Base-by-base conservation (phyloP, 2,888 invertebrate species). In the Drosophila basisetae region DNA sequence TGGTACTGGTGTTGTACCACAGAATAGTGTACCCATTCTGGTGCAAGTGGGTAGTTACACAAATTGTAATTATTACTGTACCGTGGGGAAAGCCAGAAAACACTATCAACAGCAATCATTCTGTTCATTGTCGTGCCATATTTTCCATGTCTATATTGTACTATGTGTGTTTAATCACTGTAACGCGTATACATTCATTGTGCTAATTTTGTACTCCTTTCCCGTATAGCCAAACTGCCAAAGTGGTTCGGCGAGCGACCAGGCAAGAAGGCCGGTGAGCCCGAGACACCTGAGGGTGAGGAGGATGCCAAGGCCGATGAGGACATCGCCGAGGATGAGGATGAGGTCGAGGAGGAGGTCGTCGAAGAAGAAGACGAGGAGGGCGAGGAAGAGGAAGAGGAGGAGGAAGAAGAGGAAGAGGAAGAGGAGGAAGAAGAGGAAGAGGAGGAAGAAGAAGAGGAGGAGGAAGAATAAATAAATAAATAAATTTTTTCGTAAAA, bases 211-310 rank as follows among this genome's bases (percentile, higher is more conserved):
- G 1, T 6, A 49, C 35, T 9, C 10, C 6, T 50, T 28, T 37
- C 2, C 5, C 4, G 30, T 74, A 5, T 94, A 98, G 98, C 97
- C 95, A 96, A 96, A 95, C 95, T 98, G 94, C 98, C 98, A 91
- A 98, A 98, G 94, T 98, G 98, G 98, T 98, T 98, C 95, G 98
- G 98, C 91, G 98, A 98, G 94, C 95, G 98, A 94, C 98, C 98
- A 85, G 98, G 98, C 95, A 98, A 97, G 94, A 98, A 97, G 95
- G 94, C 96, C 94, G 97, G 96, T 83, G 98, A 97, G 83, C 96
- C 96, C 82, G 98, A 98, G 85, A 96, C 97, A 91, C 98, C 98
- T 78, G 98, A 98, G 91, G 98, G 97, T 89, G 98, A 97, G 94
- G 97, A 97, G 92, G 97, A 97, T 93, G 96, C 96, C 92, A 97